phyloP scores from a whole-genome alignment of 2,113 vertebrate species.

The Alosa alosa region DNA sequence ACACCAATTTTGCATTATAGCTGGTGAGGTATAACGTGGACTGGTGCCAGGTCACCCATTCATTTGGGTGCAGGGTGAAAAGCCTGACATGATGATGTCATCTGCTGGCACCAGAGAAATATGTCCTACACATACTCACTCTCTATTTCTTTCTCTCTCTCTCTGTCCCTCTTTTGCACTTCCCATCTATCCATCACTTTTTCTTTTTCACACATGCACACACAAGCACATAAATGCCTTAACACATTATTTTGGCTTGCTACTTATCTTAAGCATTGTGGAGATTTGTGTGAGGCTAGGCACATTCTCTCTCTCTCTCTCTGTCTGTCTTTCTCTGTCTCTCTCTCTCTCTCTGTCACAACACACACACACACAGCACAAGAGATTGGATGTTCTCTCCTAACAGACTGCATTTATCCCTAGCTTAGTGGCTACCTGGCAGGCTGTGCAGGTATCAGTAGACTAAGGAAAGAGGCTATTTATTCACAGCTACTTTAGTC shows the following conservation, averaged over 20 bases:
- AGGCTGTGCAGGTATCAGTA: not conserved
- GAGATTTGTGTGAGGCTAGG: constrained; percentile 49
- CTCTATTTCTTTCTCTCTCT: not conserved
- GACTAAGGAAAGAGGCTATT: constrained; percentile 3
- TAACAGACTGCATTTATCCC: constrained; percentile 17
- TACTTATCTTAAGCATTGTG: constrained; percentile 69
- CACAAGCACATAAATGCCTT: constrained; percentile 52
- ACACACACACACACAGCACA: constrained; percentile 27
- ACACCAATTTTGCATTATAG: constrained; percentile 12
- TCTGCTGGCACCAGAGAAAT: constrained; percentile 25
- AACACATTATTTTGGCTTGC: constrained; percentile 68
- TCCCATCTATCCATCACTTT: not conserved
- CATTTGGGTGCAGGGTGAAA: not conserved
- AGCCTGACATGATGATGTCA: constrained; percentile 32
- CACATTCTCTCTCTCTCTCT: not conserved
- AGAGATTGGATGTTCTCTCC: constrained; percentile 5
- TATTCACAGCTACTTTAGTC: not conserved
- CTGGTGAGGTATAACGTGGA: constrained; percentile 3
- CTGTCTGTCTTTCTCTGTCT: no score
- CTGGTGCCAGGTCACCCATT: constrained; percentile 6
- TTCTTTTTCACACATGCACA: constrained; percentile 52
- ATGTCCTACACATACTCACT: constrained; percentile 15
- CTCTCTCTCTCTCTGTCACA: not conserved
- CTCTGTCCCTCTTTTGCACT: not conserved
- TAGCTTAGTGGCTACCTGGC: not conserved